Evolutionary conservation across 1,140 invertebrate species (phyloP), one percentile per base, ranked within the genome.

Genomic region (Drosophila subpulchrella): DNA sequence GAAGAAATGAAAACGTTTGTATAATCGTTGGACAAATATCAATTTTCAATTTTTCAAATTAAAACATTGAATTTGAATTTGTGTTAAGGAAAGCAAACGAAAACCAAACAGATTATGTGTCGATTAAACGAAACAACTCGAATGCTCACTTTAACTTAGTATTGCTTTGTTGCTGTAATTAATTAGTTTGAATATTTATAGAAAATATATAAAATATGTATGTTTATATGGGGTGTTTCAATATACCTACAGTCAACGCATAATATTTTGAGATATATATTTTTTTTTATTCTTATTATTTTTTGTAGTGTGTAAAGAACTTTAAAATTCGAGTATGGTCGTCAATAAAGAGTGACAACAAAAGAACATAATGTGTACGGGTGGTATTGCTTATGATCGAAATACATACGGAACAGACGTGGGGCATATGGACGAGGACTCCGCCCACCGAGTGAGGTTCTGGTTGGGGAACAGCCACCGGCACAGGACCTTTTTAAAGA

Each of bases 401-500:
- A 85, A 92, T 93, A 93, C 93, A 93, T 93, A 93, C 93, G 92
- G 92, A 94, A 95, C 95, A 94, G 93, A 97, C 97, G 94, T 97
- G 96, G 75, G 97, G 97, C 97, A 97, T 97, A 89, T 97, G 96
- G 80, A 97, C 96, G 70, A 97, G 94, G 65, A 97, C 96, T 58
- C 96, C 96, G 71, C 96, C 96, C 51, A 97, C 95, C 2, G 96
- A 96, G 92, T 96, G 95, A 44, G 95, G 94, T 78, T 97, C 96
- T 17, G 95, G 94, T 65, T 94, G 91, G 42, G 91, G 91, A 20
- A 92, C 92, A 24, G 91, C 90, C 36, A 92, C 91, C n/a, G 92
- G 91, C 55, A 92, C 79, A 61, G 92, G 92, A 90, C 92, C 92
- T 92, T 81, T 54, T 44, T 47, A 65, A 82, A 83, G 83, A 89